Conservation (phyloP, 2,888 invertebrate species). For the Lithosia quadra region DNA sequence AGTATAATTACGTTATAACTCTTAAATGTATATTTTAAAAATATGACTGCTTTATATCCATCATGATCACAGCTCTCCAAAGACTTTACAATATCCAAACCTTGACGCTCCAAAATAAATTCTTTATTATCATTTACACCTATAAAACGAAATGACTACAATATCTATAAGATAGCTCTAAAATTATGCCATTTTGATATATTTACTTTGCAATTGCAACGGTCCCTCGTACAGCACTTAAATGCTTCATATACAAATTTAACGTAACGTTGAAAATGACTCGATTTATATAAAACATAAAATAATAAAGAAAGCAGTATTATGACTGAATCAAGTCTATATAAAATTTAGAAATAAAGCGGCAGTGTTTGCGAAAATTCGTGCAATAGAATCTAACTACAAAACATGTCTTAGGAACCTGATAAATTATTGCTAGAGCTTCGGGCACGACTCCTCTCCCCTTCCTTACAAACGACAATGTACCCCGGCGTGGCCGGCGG, state of each 20-base stretch:
- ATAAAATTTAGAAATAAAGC: constrained; percentile 81
- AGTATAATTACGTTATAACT: constrained; percentile 82
- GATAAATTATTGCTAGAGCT: constrained; percentile 86
- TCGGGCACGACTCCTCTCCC: constrained; percentile 69
- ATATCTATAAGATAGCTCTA: constrained; percentile 85
- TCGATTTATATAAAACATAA: constrained; percentile 65
- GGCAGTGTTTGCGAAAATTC: constrained; percentile 86
- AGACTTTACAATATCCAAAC: constrained; percentile 84
- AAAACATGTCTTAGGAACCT: constrained; percentile 87
- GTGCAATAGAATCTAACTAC: constrained; percentile 86
- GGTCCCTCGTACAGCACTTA: constrained; percentile 86
- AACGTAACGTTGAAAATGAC: constrained; percentile 80
- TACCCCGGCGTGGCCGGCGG: constrained; percentile 71
- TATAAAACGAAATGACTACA: constrained; percentile 86
- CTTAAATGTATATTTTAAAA: constrained; percentile 85
- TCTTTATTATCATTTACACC: constrained; percentile 84
- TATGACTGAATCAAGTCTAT: constrained; percentile 72
- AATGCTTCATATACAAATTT: constrained; percentile 85
- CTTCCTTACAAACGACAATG: constrained; percentile 70
- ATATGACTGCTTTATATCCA: constrained; percentile 87
- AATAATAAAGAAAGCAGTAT: constrained; percentile 77
- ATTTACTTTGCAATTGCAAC: constrained; percentile 87
- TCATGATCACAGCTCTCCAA: constrained; percentile 86
- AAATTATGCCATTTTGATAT: constrained; percentile 87
- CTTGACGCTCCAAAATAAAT: constrained; percentile 85